A percentile compares a stretch with the other conserved stretches of the same genome.
Conservation (phyloP, 2,113 vertebrate species). For the Gnathonemus longibarbis region DNA sequence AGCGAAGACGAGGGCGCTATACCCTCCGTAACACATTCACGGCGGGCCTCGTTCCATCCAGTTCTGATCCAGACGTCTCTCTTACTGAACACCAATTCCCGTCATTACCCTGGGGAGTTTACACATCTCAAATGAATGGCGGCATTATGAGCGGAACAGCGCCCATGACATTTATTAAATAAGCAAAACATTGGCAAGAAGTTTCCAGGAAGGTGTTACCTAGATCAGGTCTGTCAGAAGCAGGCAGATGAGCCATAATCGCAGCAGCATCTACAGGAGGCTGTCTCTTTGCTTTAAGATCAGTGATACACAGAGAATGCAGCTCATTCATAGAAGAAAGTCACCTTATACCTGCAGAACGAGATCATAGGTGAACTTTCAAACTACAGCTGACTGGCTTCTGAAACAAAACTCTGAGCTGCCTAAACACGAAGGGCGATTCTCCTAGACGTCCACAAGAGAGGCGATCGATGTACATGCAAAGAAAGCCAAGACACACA, state of each 20-base stretch:
- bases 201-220: background rate
- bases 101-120: background rate
- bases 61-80: background rate
- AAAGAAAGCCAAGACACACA: background rate
- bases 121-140: background rate
- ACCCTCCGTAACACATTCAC: background rate
- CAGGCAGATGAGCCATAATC: background rate
- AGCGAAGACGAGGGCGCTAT: background rate
- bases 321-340: background rate
- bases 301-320: background rate
- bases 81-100: background rate
- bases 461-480: background rate
- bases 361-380: background rate
- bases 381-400: background rate
- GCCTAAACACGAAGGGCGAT: background rate
- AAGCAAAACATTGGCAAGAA: background rate
- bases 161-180: background rate
- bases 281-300: background rate
- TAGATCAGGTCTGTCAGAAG: background rate
- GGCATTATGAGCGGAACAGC: background rate
- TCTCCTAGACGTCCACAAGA: background rate
- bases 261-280: background rate
- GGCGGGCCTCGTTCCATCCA: background rate
- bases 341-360: background rate
- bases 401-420: background rate